phyloP scores from a whole-genome alignment of 2,113 vertebrate species.

The Lota lota region DNA sequence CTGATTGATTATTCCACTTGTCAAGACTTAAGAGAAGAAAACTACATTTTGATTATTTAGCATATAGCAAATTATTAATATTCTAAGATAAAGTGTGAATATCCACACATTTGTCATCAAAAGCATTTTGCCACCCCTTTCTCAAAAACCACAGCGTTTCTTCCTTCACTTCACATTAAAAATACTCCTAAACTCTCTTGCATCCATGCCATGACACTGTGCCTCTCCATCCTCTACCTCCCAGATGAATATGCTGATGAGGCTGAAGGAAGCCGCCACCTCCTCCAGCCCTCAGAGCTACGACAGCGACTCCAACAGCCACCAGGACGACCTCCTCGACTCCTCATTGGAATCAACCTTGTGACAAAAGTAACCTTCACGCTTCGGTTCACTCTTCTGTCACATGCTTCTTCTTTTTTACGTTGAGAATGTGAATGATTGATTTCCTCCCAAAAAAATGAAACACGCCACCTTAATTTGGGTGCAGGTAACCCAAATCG shows the following conservation, averaged over 20 bases:
- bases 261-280: constrained; percentile 94
- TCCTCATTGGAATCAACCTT: constrained; percentile 91
- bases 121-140: no score
- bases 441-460: no score
- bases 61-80: no score
- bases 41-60: no score
- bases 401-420: constrained; percentile 16
- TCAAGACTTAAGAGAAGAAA: no score
- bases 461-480: constrained; percentile 66
- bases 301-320: constrained; percentile 96
- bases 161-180: no score
- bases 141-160: no score
- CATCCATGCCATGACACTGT: not conserved
- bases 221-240: not conserved
- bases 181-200: not conserved
- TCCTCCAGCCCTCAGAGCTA: constrained; percentile 96
- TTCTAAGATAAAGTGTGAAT: no score
- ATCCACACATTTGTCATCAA: no score
- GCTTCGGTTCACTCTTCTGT: not conserved
- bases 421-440: constrained; percentile 54
- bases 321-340: constrained; percentile 92
- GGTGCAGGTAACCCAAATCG: constrained; percentile 79
- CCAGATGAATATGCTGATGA: constrained; percentile 98
- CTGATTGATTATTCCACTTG: no score
- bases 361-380: constrained; percentile 64